These are phyloP conservation scores for Platorchestia sp. DNA, from an alignment of 1,140 invertebrate species.

Conservation along the genomic window DNA sequence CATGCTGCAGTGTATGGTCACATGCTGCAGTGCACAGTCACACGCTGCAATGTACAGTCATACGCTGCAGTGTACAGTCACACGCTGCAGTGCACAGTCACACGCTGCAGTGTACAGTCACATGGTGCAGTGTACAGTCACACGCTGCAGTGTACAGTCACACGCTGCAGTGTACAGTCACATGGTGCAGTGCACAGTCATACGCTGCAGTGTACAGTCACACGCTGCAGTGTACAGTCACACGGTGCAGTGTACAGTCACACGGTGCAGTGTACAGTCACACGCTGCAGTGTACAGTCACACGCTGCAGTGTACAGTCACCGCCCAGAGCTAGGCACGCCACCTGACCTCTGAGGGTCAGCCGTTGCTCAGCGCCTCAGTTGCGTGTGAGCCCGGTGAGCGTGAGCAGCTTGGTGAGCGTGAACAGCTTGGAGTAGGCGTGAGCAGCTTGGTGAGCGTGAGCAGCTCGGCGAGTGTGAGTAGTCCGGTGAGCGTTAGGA, in stretches of 20 bases:
- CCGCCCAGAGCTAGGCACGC: no score
- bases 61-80: neutral
- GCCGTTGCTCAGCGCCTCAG: neutral
- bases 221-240: no score
- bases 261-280: no score
- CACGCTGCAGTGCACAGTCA: neutral
- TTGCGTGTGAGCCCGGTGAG: neutral
- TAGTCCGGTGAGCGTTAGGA: neutral
- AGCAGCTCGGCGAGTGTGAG: neutral
- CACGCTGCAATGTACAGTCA: neutral
- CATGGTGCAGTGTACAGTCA: no score
- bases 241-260: no score
- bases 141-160: neutral
- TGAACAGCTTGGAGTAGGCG: neutral
- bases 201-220: no score
- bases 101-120: neutral
- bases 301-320: no score
- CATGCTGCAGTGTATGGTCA: neutral
- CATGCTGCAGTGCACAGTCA: neutral
- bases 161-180: no score
- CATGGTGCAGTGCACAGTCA: no score
- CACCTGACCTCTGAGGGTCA: neutral
- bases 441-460: neutral
- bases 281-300: no score
- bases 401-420: neutral